Conservation (phyloP, 2,113 vertebrate species). For the Saguinus imperator region DNA sequence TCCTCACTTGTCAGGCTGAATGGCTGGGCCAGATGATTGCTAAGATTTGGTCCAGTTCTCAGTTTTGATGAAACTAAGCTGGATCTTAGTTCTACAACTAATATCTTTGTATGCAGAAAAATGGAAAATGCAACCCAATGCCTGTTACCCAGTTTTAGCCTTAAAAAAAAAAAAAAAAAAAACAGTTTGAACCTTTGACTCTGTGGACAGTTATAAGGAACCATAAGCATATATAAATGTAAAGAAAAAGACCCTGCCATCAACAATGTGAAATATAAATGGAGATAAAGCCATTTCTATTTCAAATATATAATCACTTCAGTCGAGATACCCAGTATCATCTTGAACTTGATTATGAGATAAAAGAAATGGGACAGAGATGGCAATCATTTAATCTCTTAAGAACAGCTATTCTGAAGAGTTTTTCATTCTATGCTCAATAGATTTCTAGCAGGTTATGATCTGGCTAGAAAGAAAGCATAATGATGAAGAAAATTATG, state of each 20-base stretch:
- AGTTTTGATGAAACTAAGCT: not conserved
- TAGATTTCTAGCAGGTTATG: conserved; percentile 73
- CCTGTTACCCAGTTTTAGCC: conserved; percentile 49
- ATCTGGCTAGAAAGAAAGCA: conserved; percentile 77
- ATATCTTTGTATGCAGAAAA: conserved; percentile 31
- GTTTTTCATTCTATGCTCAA: conserved; percentile 81
- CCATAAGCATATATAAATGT: conserved; percentile 58
- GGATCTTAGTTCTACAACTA: conserved; percentile 9
- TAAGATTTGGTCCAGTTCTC: not conserved
- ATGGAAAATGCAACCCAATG: conserved; percentile 49
- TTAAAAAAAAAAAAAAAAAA: conserved; percentile 36
- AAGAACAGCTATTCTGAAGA: conserved; percentile 85
- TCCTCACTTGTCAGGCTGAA: not conserved
- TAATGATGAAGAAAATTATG: conserved; percentile 79
- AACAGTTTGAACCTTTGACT: conserved; percentile 47
- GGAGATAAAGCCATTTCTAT: conserved; percentile 81
- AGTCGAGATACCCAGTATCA: conserved; percentile 83
- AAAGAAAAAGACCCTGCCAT: conserved; percentile 59
- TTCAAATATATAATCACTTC: conserved; percentile 86
- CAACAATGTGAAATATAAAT: conserved; percentile 61
- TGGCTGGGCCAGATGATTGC: not conserved
- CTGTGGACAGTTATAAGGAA: conserved; percentile 56
- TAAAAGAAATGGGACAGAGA: conserved; percentile 84
- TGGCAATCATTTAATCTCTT: conserved; percentile 89
- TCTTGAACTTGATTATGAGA: conserved; percentile 90